phyloP scores from a whole-genome alignment of 2,113 vertebrate genomes.

The Ammodytes dubius region DNA sequence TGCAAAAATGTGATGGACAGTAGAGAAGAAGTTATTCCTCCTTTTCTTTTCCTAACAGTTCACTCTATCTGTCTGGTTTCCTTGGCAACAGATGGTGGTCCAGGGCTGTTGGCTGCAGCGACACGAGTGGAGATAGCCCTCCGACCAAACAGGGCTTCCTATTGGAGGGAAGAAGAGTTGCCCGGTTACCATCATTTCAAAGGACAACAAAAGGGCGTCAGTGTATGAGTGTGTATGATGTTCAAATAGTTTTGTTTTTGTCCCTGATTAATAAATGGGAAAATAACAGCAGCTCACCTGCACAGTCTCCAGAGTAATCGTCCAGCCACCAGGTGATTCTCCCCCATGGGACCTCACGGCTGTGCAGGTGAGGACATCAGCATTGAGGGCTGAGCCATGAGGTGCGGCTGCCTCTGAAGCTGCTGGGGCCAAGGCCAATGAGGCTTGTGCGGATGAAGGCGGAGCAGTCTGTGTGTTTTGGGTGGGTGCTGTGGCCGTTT shows the following conservation, averaged over 20 bases:
- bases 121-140: constrained; percentile 45
- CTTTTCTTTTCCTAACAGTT: constrained; percentile 21
- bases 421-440: constrained; percentile 24
- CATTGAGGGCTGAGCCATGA: constrained; percentile 26
- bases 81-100: constrained; percentile 43
- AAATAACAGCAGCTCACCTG: constrained; percentile 74
- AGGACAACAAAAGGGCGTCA: too few species aligned
- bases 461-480: constrained; percentile 23
- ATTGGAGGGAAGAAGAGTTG: constrained; percentile 18
- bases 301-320: constrained; percentile 65
- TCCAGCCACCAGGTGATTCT: constrained; percentile 75
- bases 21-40: constrained; percentile 9
- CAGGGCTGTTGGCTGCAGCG: constrained; percentile 61
- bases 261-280: neutral
- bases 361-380: constrained; percentile 24
- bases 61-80: constrained; percentile 63
- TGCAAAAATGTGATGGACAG: constrained; percentile 15
- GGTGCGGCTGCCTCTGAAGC: constrained; percentile 34
- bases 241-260: neutral
- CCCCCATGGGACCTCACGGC: constrained; percentile 47
- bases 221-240: neutral
- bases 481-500: constrained; percentile 16
- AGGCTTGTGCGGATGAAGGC: constrained; percentile 6
- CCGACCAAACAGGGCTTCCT: constrained; percentile 81
- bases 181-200: neutral